Evolutionary conservation across 2,797 vertebrate genomes (phyloP), one percentile per base, ranked within the genome.

Genomic region (Bradypodion pumilum): DNA sequence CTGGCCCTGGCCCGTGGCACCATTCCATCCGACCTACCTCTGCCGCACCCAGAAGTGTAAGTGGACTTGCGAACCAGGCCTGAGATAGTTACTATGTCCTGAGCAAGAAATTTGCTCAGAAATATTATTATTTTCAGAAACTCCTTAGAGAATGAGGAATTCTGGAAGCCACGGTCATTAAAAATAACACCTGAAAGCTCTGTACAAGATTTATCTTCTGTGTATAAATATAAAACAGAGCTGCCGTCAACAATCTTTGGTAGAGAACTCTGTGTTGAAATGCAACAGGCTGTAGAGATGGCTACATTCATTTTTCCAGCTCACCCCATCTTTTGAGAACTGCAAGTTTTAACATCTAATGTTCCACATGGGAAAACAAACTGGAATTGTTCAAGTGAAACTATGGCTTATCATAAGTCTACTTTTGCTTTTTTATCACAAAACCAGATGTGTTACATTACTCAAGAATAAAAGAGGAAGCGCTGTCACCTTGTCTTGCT

Each of bases 381-480:
- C 59, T 40, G 63, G 68, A 84, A 37, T 3, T 46, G n/a, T 23
- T n/a, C 3, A 29, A 25, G 37, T 40, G 37, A 42, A 68, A 23
- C 52, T 32, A 70, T 60, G 52, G 23, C 59, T 25, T 37, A 66
- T 9, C 29, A 25, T n/a, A 60, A n/a, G 60, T 56, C 62, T 40
- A 23, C 40, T 9, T 21, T 9, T 42, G 82, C 70, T 74, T 59
- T 65, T 60, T 82, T 70, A 69, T 77, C 80, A 75, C 49, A 66
- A 42, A 68, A 8, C 29, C 15, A 59, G 37, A 60, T 42, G 3
- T 32, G 35, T 84, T 78, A 42, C 44, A 42, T 37, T 29, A 23
- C 56, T 70, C 21, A 19, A 77, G 19, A 27, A 70, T 27, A 42
- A 60, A 85, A 65, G 69, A 78, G 74, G 16, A 5, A 59, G 7